Percentiles rank a stretch among this genome's conserved stretches.
Conservation (phyloP, 2,888 invertebrate species). For the Dexiosoma caninum region DNA sequence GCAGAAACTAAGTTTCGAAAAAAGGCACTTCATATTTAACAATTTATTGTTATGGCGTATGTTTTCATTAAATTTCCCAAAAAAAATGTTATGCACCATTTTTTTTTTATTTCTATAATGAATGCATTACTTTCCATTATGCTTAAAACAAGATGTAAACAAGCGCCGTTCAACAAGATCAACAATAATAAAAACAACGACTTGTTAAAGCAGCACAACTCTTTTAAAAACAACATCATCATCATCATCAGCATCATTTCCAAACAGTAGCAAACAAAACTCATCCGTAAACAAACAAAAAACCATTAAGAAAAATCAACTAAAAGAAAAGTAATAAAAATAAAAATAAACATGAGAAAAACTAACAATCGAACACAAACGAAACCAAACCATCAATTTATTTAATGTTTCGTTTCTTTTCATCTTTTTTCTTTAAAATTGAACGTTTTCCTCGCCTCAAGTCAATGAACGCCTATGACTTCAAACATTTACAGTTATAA, state of each 20-base stretch:
- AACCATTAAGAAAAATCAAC: neutral
- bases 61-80: no score
- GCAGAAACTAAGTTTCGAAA: no score
- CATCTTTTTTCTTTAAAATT: slow-evolving; percentile 19
- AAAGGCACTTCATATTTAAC: no score
- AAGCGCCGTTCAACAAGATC: slow-evolving; percentile 26
- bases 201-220: slow-evolving; percentile 1
- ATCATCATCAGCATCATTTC: neutral
- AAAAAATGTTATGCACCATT: no score
- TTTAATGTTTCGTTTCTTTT: neutral
- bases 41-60: no score
- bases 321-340: neutral
- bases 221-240: slow-evolving; percentile 1
- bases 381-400: slow-evolving; percentile 6
- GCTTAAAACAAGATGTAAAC: neutral
- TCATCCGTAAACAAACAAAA: slow-evolving; percentile 41
- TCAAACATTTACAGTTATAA: neutral
- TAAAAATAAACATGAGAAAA: slow-evolving; percentile 1
- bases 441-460: slow-evolving; percentile 19
- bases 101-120: neutral
- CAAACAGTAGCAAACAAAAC: slow-evolving; percentile 45
- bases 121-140: neutral
- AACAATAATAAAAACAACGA: slow-evolving; percentile 11
- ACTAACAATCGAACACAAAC: neutral
- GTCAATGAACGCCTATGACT: slow-evolving; percentile 30